phyloP scores from a whole-genome alignment of 2,797 vertebrate genomes.

The Pelodytes ibericus region DNA sequence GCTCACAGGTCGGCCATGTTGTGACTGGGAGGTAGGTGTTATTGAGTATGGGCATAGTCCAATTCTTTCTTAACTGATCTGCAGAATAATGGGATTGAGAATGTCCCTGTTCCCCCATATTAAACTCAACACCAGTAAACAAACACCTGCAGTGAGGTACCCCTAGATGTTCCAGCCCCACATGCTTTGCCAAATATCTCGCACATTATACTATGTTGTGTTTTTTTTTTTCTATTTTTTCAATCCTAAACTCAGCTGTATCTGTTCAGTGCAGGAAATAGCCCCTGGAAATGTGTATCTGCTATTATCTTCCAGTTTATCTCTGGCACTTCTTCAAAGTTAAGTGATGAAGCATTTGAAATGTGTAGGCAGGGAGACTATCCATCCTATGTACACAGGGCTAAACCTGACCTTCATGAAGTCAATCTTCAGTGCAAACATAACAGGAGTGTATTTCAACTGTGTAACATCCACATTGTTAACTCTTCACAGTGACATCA shows the following conservation, averaged over 20 bases:
- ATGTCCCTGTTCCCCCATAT: too few relatives aligned
- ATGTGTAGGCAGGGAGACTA: slow-evolving; percentile 52
- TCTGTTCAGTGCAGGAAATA: slow-evolving; percentile 50
- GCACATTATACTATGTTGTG: too few relatives aligned
- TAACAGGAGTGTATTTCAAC: slow-evolving; percentile 27
- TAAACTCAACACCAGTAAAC: too few relatives aligned
- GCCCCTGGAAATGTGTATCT: slow-evolving; percentile 27
- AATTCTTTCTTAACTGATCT: too few relatives aligned
- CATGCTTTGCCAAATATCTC: too few relatives aligned
- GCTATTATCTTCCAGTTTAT: slow-evolving; percentile 48
- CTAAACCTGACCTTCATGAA: slow-evolving; percentile 44
- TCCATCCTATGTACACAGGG: slow-evolving; percentile 50
- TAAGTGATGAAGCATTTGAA: slow-evolving; percentile 50
- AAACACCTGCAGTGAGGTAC: too few relatives aligned
- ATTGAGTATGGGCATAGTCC: too few relatives aligned
- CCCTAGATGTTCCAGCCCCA: too few relatives aligned
- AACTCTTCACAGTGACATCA: slow-evolving; percentile 25
- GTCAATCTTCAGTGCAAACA: slow-evolving; percentile 37
- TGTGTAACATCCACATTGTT: slow-evolving; percentile 12
- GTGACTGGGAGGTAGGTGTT: too few relatives aligned
- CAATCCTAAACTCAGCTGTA: slow-evolving; percentile 9
- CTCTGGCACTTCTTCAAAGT: slow-evolving; percentile 54
- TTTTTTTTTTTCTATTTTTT: slow-evolving; percentile 16
- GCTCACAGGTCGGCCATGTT: too few relatives aligned
- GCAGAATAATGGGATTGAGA: too few relatives aligned